Conservation (phyloP, 2,113 vertebrate species). For the Potamarius usumacintae region DNA sequence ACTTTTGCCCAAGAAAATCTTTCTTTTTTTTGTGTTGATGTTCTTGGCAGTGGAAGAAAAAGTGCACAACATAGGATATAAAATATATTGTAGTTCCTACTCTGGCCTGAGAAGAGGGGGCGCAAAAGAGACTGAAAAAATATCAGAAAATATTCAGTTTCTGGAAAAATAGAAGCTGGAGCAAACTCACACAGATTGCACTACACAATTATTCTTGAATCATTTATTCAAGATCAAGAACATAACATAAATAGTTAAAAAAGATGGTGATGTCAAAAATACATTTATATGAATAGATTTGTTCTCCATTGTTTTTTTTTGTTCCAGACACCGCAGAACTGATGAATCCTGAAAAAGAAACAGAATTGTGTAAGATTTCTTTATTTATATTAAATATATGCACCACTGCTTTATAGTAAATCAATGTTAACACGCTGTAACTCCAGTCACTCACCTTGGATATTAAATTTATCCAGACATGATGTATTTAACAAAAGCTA, state of each 20-base stretch:
- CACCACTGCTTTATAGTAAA: neutral
- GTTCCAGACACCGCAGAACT: neutral
- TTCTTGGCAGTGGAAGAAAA: neutral
- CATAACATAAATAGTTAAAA: neutral
- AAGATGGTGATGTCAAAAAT: neutral
- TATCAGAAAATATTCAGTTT: neutral
- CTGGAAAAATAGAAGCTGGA: neutral
- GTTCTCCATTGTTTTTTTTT: neutral
- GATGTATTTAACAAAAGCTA: constrained; percentile 59
- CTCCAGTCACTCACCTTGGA: constrained; percentile 5
- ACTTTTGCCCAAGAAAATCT: neutral
- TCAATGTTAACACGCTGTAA: neutral
- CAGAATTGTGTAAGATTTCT: neutral
- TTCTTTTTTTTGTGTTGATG: too few species aligned
- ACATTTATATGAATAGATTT: neutral
- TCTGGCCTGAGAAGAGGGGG: neutral
- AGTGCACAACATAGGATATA: neutral
- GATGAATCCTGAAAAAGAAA: neutral
- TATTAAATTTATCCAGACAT: constrained; percentile 50
- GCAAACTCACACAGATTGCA: neutral
- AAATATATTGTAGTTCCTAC: neutral
- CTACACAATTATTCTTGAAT: neutral
- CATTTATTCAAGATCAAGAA: constrained; percentile 4
- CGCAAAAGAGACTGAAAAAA: neutral
- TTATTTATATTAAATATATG: neutral